Evolutionary conservation across 2,113 vertebrate species (phyloP).

Genomic region (Hyla sarda): DNA sequence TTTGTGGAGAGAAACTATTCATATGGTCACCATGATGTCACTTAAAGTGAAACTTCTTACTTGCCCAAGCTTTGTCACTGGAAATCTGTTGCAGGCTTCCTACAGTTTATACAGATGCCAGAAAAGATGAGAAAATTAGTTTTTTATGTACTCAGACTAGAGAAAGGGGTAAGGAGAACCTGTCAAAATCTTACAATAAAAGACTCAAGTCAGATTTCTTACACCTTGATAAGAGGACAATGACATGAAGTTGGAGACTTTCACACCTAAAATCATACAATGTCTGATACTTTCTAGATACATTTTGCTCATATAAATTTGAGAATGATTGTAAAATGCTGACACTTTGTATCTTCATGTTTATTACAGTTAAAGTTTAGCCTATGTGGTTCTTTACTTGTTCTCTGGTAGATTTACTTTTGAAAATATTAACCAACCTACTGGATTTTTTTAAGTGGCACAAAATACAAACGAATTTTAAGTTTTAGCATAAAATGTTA

Average conservation of each 20-base stretch:
- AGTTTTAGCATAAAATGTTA: neutral
- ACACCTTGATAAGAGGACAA: neutral
- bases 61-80: neutral
- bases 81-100: neutral
- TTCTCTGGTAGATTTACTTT: neutral
- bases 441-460: neutral
- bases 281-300: neutral
- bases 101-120: neutral
- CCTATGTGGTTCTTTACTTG: no score
- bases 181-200: neutral
- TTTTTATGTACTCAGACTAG: neutral
- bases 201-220: neutral
- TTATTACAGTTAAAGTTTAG: neutral
- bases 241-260: neutral
- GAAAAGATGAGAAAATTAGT: neutral
- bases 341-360: neutral
- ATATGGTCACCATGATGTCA: neutral
- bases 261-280: neutral
- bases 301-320: neutral
- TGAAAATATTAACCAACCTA: constrained; percentile 9
- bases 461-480: constrained; percentile 16
- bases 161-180: neutral
- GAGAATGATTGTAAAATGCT: neutral
- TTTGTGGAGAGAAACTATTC: neutral
- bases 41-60: neutral